Evolutionary conservation across 2,888 invertebrate genomes (phyloP).

Genomic region (Aspidapion aeneum): DNA sequence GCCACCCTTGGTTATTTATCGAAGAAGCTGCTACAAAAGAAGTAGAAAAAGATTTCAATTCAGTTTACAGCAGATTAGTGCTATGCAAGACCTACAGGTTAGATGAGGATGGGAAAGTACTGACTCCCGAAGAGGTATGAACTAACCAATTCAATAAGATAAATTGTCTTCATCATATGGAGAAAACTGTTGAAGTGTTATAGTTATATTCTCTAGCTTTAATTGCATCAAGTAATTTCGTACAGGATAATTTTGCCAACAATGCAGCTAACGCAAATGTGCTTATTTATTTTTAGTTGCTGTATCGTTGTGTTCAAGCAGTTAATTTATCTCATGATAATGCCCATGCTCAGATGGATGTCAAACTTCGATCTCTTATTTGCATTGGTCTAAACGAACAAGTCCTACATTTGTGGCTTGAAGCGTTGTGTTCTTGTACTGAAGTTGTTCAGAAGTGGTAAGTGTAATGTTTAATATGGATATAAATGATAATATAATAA

Average conservation of each 20-base stretch:
- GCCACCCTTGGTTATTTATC: constrained; percentile 98
- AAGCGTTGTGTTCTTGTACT: constrained; percentile 92
- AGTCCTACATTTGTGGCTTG: constrained; percentile 96
- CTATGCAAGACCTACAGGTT: constrained; percentile 96
- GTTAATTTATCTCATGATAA: constrained; percentile 95
- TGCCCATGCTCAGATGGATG: constrained; percentile 98
- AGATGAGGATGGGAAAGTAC: constrained; percentile 98
- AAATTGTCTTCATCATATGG: too few species aligned
- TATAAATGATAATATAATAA: background rate
- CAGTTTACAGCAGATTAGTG: constrained; percentile 94
- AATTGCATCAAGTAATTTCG: too few species aligned
- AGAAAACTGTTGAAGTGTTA: too few species aligned
- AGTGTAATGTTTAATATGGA: constrained; percentile 9
- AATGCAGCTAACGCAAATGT: too few species aligned
- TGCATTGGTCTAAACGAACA: constrained; percentile 97
- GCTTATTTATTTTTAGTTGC: constrained; percentile 57
- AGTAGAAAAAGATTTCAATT: constrained; percentile 97
- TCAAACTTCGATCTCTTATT: constrained; percentile 91
- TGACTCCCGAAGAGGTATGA: constrained; percentile 91
- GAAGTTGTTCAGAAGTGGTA: constrained; percentile 97
- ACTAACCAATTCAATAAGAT: background rate
- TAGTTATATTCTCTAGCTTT: too few species aligned
- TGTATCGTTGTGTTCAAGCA: constrained; percentile 93
- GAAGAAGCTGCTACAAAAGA: constrained; percentile 96
- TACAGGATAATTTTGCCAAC: too few species aligned